These are phyloP conservation scores for Craniophora ligustri DNA, from an alignment of 2,888 invertebrate genomes.

Conservation along the genomic window DNA sequence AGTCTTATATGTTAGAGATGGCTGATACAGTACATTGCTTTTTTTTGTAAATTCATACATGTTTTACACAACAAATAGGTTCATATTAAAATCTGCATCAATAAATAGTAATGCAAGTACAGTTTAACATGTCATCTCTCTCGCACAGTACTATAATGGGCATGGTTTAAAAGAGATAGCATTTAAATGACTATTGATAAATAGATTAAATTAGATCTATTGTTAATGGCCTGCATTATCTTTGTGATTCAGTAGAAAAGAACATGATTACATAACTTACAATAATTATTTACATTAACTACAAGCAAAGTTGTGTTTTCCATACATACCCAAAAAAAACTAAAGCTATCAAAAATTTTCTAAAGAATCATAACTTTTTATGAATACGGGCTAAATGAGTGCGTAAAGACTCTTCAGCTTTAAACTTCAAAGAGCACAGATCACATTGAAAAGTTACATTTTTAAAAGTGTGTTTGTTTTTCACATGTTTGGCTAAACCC, in stretches of 20 bases:
- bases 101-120: no score
- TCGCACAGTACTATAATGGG: no score
- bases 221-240: no score
- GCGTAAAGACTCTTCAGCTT: constrained; percentile 74
- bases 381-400: constrained; percentile 79
- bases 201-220: no score
- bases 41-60: no score
- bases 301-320: constrained; percentile 9
- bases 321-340: not conserved
- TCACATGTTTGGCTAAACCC: constrained; percentile 72
- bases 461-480: constrained; percentile 79
- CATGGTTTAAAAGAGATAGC: no score
- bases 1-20: no score
- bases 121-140: no score
- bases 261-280: not conserved
- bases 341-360: constrained; percentile 30
- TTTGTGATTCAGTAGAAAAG: not conserved
- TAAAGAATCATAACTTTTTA: constrained; percentile 76
- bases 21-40: no score
- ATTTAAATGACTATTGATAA: no score
- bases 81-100: no score
- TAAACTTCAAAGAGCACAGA: constrained; percentile 78
- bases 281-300: constrained; percentile 26
- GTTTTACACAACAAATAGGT: no score
- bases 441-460: constrained; percentile 79